Evolutionary conservation across 2,888 invertebrate genomes (phyloP).

Genomic region (Chaetogeoica ovagalla): DNA sequence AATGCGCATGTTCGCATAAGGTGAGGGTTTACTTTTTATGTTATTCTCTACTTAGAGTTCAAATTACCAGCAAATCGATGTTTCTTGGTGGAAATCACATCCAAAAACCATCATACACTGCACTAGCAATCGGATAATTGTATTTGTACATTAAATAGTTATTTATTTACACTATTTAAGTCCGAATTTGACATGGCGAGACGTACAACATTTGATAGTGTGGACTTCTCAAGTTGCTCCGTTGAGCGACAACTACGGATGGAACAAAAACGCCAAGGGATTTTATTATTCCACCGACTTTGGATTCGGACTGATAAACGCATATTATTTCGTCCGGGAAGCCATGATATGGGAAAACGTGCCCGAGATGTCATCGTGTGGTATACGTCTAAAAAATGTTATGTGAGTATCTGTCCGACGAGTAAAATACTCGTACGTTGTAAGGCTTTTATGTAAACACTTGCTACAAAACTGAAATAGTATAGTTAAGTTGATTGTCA

Average conservation of each 20-base stretch:
- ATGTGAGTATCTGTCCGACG: not conserved
- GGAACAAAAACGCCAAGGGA: conserved; percentile 81
- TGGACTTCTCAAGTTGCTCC: conserved; percentile 81
- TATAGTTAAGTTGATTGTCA: no score
- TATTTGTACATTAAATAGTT: no score
- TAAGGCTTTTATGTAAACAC: no score
- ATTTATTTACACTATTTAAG: conserved; percentile 61
- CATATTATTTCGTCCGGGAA: conserved; percentile 70
- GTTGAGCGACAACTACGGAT: conserved; percentile 69
- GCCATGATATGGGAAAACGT: conserved; percentile 77
- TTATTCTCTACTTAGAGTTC: no score
- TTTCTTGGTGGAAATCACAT: no score
- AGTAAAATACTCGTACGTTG: not conserved
- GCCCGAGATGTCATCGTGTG: conserved; percentile 66
- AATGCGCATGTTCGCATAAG: no score
- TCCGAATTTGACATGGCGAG: conserved; percentile 82
- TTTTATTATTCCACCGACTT: conserved; percentile 78
- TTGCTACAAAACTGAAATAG: no score
- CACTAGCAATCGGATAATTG: no score
- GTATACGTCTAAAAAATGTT: conserved; percentile 27
- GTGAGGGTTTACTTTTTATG: no score
- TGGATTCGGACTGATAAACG: conserved; percentile 89
- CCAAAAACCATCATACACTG: no score
- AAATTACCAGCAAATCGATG: no score
- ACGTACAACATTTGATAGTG: conserved; percentile 84